Evolutionary conservation across 1,140 invertebrate genomes (phyloP).

Genomic region (Agrypnia vestita): DNA sequence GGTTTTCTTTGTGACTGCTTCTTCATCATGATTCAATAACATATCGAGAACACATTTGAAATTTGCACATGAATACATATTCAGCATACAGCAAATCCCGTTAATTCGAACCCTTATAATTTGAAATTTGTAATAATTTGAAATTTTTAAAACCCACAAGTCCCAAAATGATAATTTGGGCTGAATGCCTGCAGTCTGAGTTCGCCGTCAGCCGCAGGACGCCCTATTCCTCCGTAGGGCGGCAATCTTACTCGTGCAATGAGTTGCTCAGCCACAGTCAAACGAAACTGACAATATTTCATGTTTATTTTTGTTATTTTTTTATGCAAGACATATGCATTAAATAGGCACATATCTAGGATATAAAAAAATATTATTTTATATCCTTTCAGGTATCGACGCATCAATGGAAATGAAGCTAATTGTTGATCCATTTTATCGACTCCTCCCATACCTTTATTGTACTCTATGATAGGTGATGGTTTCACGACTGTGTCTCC

Average conservation of each 20-base stretch:
- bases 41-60: no score
- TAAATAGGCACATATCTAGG: slow-evolving; percentile 17
- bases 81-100: no score
- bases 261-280: not conserved
- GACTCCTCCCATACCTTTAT: slow-evolving; percentile 18
- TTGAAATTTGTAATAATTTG: no score
- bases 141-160: no score
- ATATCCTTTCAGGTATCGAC: slow-evolving; percentile 23
- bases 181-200: slow-evolving; percentile 15
- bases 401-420: slow-evolving; percentile 37
- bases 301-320: not conserved
- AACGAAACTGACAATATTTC: not conserved
- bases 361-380: slow-evolving; percentile 10
- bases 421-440: slow-evolving; percentile 12
- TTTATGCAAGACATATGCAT: not conserved
- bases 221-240: not conserved
- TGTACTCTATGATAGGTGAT: not conserved
- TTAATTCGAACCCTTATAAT: no score
- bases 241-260: not conserved
- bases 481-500: not conserved
- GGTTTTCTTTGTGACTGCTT: no score
- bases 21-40: no score
- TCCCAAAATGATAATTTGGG: no score
- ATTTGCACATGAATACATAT: no score
- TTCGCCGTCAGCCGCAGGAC: slow-evolving; percentile 7